phyloP scores from a whole-genome alignment of 30 jellyfish, hydroid and myxozoan genomes.

The Pelagia noctiluca region DNA sequence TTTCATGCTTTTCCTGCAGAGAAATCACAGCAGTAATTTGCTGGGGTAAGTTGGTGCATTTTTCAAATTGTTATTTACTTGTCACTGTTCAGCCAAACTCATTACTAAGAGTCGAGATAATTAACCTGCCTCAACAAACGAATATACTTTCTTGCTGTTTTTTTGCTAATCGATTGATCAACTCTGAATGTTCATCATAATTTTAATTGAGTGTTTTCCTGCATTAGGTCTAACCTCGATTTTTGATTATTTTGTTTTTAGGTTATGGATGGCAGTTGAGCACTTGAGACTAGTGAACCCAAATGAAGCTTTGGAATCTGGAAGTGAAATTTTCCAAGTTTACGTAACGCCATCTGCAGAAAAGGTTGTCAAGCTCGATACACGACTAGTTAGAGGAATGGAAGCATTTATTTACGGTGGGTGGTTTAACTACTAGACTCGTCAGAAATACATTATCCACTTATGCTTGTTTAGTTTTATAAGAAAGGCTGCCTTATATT shows the following conservation, averaged over 20 bases:
- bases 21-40: slow-evolving; percentile 81
- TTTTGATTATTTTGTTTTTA: not conserved
- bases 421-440: no score
- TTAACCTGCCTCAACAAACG: no score
- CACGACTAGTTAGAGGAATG: slow-evolving; percentile 96
- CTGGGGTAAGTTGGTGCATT: slow-evolving; percentile 69
- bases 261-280: slow-evolving; percentile 97
- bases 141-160: no score
- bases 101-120: no score
- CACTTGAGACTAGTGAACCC: slow-evolving; percentile 67
- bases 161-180: no score
- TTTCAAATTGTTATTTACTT: no score
- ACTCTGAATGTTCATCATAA: no score
- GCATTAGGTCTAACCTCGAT: not conserved
- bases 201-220: not conserved
- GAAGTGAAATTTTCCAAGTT: slow-evolving; percentile 76
- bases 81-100: no score
- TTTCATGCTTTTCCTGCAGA: slow-evolving; percentile 81
- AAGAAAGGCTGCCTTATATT: no score
- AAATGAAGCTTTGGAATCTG: slow-evolving; percentile 62
- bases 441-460: no score
- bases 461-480: no score
- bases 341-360: slow-evolving; percentile 98
- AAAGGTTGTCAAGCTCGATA: slow-evolving; percentile 80
- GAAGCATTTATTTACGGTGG: slow-evolving; percentile 95